Conservation (phyloP, 2,797 vertebrate genomes). For the Helarctos malayanus region DNA sequence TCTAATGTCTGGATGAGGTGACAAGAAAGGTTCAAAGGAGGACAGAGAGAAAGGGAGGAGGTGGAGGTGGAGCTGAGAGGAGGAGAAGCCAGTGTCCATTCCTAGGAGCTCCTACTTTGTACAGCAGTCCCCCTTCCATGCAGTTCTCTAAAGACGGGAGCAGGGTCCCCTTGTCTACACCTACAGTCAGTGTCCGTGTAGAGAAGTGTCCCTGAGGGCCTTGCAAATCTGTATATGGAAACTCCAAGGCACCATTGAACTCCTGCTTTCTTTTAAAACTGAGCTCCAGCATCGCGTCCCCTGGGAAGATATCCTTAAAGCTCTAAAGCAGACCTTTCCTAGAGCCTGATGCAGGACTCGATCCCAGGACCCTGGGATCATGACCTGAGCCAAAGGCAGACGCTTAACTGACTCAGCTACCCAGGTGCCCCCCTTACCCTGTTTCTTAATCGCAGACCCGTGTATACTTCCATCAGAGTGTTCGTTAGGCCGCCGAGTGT, state of each 20-base stretch:
- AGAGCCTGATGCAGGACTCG: neutral
- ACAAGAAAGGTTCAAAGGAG: neutral
- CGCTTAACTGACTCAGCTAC: neutral
- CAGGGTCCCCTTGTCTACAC: neutral
- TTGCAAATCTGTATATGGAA: neutral
- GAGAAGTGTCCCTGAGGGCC: neutral
- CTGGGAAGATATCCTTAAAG: neutral
- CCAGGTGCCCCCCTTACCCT: neutral
- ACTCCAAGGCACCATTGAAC: neutral
- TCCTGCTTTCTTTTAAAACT: constrained; percentile 44
- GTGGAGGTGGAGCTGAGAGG: neutral
- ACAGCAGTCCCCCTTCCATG: neutral
- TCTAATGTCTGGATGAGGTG: neutral
- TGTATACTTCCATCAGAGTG: neutral
- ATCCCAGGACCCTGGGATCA: neutral
- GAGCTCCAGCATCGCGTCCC: neutral
- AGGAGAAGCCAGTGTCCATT: neutral
- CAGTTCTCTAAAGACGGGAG: neutral
- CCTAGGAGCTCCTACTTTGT: neutral
- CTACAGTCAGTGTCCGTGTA: neutral
- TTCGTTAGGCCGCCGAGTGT: neutral
- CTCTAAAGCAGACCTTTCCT: neutral
- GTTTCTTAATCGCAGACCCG: neutral
- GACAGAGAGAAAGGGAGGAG: neutral
- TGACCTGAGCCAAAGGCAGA: neutral